Evolutionary conservation across 2,888 invertebrate species (phyloP).

Genomic region (Gortyna flavago): DNA sequence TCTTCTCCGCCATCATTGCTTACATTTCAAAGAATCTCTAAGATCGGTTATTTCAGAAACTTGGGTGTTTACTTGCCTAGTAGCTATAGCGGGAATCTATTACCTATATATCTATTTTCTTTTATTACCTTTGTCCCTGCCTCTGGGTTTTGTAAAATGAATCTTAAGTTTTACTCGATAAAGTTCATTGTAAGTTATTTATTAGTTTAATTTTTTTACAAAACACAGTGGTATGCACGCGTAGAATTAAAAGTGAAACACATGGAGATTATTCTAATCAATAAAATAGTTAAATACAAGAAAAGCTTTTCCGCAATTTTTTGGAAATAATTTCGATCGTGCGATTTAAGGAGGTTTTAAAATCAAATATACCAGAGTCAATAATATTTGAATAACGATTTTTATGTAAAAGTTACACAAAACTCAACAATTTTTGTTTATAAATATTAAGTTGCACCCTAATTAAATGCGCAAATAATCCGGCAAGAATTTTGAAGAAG

Average conservation of each 20-base stretch:
- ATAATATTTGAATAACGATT: background rate
- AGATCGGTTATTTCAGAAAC: constrained; percentile 70
- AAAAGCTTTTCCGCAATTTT: constrained; percentile 57
- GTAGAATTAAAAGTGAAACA: constrained; percentile 82
- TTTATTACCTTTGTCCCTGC: constrained; percentile 82
- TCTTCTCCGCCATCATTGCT: constrained; percentile 47
- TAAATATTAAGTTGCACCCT: background rate
- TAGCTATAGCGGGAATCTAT: constrained; percentile 88
- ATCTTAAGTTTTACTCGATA: background rate
- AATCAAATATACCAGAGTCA: background rate
- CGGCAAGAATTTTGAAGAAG: background rate
- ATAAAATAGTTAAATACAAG: constrained; percentile 36
- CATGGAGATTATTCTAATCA: constrained; percentile 75
- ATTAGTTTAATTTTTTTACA: constrained; percentile 67
- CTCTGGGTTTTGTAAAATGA: constrained; percentile 83
- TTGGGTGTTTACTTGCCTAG: constrained; percentile 88
- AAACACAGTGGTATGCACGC: constrained; percentile 86
- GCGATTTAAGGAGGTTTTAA: background rate
- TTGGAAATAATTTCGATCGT: background rate
- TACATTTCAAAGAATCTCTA: constrained; percentile 87
- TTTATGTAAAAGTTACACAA: background rate
- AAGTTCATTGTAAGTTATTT: constrained; percentile 5
- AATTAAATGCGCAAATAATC: background rate
- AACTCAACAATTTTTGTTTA: background rate
- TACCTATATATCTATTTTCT: constrained; percentile 80